Evolutionary conservation across 2,888 invertebrate genomes (phyloP), one percentile per base, ranked within the genome.

Genomic region (Lasioglossum oenotherae): DNA sequence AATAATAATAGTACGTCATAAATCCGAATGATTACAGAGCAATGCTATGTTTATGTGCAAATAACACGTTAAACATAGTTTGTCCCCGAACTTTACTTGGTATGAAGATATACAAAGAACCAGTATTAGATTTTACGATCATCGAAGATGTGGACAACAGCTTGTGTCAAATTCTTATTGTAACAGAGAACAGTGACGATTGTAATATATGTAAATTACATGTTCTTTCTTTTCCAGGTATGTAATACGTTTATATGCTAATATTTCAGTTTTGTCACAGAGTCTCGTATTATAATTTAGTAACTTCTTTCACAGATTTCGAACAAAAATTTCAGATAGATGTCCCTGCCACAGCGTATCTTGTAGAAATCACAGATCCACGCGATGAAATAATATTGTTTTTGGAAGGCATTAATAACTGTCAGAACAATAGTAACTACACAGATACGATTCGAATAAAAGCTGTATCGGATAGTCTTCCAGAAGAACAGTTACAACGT

Each of bases 401-500:
- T 78, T 76, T 95, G 57, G 95, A 95, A 90, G 92, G 92, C 23
- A 88, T 92, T 35, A 85, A 87, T 46, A 84, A 84, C n/a, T 44
- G 77, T 3, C 73, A 57, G 2, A 78, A 16, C 57, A 5, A 49
- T 44, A 44, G 19, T n/a, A 84, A 87, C 23, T 82, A 85, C 31
- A 87, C 93, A n/a, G 91, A 94, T 46, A 93, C 92, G 19, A 90
- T 95, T 75, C 90, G 93, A 81, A 84, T 95, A 19, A 95, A 95
- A 91, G 88, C 92, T 27, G 89, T 95, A 74, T 91, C 91, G 57
- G 96, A 96, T 93, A 95, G 95, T n/a, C 92, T 94, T 60, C 96
- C 96, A 0, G 95, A 96, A 82, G 92, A 93, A 85, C 95, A 96
- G 84, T 93, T 96, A 19, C 93, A 95, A 78, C 93, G 96, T 87